Base-by-base conservation (phyloP, 2,888 invertebrate genomes). In the Panorpa germanica region DNA sequence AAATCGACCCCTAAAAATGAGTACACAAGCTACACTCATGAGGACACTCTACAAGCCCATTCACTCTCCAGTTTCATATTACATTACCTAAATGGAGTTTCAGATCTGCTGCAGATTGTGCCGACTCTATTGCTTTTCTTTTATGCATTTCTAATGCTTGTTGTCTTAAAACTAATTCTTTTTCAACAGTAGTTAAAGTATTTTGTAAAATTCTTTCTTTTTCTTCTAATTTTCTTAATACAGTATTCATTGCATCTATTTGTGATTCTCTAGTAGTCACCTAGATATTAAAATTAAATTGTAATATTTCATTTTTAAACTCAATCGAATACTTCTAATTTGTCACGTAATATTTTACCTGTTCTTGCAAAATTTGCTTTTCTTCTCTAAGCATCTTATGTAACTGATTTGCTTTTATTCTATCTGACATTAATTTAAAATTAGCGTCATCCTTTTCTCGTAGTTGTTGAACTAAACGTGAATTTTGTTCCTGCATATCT, bases 401-500 rank as follows among this genome's bases (percentile, higher is more conserved):
- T 42, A 93, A 66, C 45, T 95, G 93, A 55, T 93, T 93, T 4
- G 90, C 81, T 51, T 91, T 90, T 36, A 93, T 91, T 31, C 91
- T 56, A 53, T 96, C 96, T 0, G 91, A 88, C 93, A 98, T 95
- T 4, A 96, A 66, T 54, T 96, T 95, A 53, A 98, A 93, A 55
- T 98, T 96, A 4, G 95, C 93, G 48, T 96, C 96, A 46, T 93
- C 91, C 45, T 96, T 95, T 52, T 96, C 95, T 3, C 91, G 61
- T 34, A 98, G 57, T 52, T 96, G 95, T 43, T 95, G 91, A 29
- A 96, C 80, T 12, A 96, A 65, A 20, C 93, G 62, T 0, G 88
- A 86, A 55, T 95, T 95, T 58, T 95, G 95, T 45, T 96, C 95
- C 57, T 96, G 95, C 91, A 95, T 93, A 47, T 98, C 96, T 51